A percentile compares a stretch with the other conserved stretches of the same genome.
These are phyloP conservation scores for Coreoperca whiteheadi DNA, from an alignment of 2,113 vertebrate genomes.

Conservation along the genomic window DNA sequence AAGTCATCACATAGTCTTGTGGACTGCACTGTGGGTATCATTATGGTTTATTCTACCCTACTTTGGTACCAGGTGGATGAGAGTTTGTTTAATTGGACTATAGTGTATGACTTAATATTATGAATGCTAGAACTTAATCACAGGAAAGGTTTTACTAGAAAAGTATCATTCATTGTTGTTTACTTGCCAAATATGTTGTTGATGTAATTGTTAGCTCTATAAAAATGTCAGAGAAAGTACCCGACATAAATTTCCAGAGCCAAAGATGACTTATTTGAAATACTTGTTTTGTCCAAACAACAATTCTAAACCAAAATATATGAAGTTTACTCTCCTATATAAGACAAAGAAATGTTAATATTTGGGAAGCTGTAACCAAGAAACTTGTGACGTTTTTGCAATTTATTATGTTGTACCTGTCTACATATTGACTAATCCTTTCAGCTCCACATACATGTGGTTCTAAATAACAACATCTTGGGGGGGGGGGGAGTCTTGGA, in stretches of 20 bases:
- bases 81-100: background rate
- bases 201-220: background rate
- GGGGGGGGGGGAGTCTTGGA: too few species aligned
- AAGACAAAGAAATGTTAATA: background rate
- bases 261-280: background rate
- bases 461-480: background rate
- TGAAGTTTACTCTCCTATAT: background rate
- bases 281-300: background rate
- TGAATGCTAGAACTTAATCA: background rate
- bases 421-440: background rate
- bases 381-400: background rate
- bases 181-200: background rate
- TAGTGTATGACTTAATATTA: background rate
- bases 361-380: background rate
- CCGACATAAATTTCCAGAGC: background rate
- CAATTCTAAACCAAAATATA: background rate
- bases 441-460: background rate
- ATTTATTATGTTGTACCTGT: too few species aligned
- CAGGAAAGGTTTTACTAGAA: background rate
- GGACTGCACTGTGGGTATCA: background rate
- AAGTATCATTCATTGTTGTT: background rate
- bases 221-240: background rate
- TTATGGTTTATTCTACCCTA: background rate
- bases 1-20: background rate
- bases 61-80: conserved; percentile 17